Base-by-base conservation (phyloP, 2,888 invertebrate species). In the Dasysyrphus albostriatus region DNA sequence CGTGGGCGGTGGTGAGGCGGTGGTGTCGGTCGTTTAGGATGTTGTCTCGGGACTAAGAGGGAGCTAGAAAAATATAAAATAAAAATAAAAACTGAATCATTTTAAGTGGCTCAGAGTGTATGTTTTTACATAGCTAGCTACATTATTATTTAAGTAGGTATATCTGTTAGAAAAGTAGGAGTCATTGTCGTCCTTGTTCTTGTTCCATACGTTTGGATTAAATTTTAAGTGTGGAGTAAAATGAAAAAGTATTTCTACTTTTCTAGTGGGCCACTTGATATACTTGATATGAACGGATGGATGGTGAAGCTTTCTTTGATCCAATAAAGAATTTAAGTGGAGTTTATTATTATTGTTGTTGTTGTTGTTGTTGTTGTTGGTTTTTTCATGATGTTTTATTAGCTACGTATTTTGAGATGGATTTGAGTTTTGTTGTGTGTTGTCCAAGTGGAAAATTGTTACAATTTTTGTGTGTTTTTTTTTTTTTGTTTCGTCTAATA, bases 271-370 rank as follows among this genome's bases (percentile, higher is more conserved):
- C 56, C 70, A 72, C 58, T 72, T 72, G 42, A 56, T 42, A 32
- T 70, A 32, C 56, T 16, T 39, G 32, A 56, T 58, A 6, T 16
- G 58, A 10, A 34, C 32, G 14, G 54, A 58, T 58, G 81, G 59
- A 80, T 85, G 77, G 58, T 58, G 69, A 51, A 69, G 56, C 77
- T 81, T 81, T 58, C 81, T 78, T 77, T 85, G 56, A 85, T 85
- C 85, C 74, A 78, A 85, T 58, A 69, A 69, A 69, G 51, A 69
- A 51, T 54, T 54, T 54, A 9, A 69, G 39, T 69, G 24, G 54
- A 42, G 24, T 34, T 69, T 24, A 65, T 42, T 63, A 1, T 69
- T 14, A 51, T 69, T 69, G 39, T 69, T 69, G 69, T 51, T 54
- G 10, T 54, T 51, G 14, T 7, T n/a, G n/a, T 69, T 69, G 39